These are phyloP conservation scores for Heliconius hewitsoni DNA, from an alignment of 1,140 invertebrate genomes.

Conservation along the genomic window DNA sequence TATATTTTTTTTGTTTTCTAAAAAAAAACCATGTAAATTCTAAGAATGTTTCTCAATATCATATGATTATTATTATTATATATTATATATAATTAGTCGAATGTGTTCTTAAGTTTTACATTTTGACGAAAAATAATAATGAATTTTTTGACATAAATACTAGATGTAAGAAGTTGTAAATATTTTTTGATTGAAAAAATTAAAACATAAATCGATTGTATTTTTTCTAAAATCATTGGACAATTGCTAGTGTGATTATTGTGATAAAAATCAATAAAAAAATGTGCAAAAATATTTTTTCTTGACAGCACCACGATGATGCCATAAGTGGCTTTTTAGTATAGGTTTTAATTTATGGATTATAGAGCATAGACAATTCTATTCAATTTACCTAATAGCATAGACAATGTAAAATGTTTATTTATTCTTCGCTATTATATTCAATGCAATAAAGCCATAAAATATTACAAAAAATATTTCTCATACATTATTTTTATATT, in stretches of 20 bases:
- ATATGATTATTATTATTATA: constrained; percentile 14
- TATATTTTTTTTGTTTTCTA: constrained; percentile 36
- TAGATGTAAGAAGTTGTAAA: constrained; percentile 65
- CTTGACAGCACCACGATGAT: constrained; percentile 51
- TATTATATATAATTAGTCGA: constrained; percentile 57
- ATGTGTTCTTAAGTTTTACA: constrained; percentile 67
- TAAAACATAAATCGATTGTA: constrained; percentile 53
- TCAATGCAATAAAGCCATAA: not conserved
- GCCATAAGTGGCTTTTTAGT: constrained; percentile 36
- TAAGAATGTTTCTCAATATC: constrained; percentile 43
- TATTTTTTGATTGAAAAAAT: constrained; percentile 39
- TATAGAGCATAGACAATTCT: constrained; percentile 19
- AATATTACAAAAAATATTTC: constrained; percentile 11
- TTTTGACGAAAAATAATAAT: constrained; percentile 40
- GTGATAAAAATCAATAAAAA: constrained; percentile 46
- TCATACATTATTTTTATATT: not conserved
- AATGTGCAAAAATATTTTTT: constrained; percentile 54
- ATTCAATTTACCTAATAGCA: constrained; percentile 1
- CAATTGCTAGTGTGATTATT: constrained; percentile 46
- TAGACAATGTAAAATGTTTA: not conserved
- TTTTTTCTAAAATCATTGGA: constrained; percentile 73
- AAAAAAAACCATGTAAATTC: constrained; percentile 35
- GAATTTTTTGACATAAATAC: constrained; percentile 44
- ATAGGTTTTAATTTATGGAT: constrained; percentile 36
- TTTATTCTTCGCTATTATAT: not conserved